Conservation (phyloP, 2,797 vertebrate species). For the Heteromormyrus szaboi region DNA sequence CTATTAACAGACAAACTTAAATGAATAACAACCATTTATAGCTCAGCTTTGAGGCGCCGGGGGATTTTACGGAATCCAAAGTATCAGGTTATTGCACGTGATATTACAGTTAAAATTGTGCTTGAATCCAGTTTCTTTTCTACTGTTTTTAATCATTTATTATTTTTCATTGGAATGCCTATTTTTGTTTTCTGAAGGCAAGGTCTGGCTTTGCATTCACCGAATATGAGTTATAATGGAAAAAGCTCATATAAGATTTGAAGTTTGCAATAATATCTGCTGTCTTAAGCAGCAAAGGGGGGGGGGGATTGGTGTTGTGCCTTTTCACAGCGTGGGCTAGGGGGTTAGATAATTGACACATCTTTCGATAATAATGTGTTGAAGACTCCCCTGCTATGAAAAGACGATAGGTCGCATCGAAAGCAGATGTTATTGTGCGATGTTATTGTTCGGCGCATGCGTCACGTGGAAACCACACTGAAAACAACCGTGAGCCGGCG, state of each 20-base stretch:
- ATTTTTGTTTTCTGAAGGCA: not conserved
- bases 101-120: not conserved
- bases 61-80: not conserved
- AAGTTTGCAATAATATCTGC: slow-evolving; percentile 55
- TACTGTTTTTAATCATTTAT: not conserved
- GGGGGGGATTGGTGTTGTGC: slow-evolving; percentile 49
- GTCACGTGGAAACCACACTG: slow-evolving; percentile 1
- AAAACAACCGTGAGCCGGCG: not conserved
- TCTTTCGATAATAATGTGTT: slow-evolving; percentile 52
- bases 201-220: slow-evolving; percentile 53
- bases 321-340: slow-evolving; percentile 53
- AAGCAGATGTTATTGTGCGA: slow-evolving; percentile 14
- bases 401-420: slow-evolving; percentile 36
- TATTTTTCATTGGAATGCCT: not conserved
- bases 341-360: slow-evolving; percentile 55
- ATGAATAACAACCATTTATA: not conserved
- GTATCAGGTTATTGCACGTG: not conserved
- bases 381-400: slow-evolving; percentile 40
- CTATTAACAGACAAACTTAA: not conserved
- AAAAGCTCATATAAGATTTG: slow-evolving; percentile 66
- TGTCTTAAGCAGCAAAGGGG: slow-evolving; percentile 51
- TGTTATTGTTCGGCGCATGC: slow-evolving; percentile 6
- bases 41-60: not conserved
- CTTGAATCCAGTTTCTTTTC: not conserved
- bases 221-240: slow-evolving; percentile 53